These are phyloP conservation scores for Paramuricea clavata DNA, from an alignment of 92 coral and sea anemone species.

Conservation along the genomic window DNA sequence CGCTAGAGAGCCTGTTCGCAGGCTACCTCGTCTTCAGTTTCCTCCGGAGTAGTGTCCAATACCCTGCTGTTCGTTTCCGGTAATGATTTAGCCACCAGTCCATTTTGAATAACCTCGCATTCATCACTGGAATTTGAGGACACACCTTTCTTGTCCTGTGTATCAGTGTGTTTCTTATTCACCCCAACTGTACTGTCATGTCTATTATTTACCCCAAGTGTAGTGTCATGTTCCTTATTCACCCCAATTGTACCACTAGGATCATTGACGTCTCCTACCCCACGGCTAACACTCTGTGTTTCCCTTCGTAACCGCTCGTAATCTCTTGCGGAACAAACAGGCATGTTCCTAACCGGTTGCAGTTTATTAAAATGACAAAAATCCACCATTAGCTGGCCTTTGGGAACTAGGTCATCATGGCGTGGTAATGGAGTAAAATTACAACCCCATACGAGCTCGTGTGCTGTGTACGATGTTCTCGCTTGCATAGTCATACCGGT, in stretches of 20 bases:
- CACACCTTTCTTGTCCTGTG: neutral
- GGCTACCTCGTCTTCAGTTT: neutral
- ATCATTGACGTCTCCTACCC: neutral
- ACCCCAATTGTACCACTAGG: neutral
- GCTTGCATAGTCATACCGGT: conserved; percentile 95
- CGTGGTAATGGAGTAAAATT: conserved; percentile 77
- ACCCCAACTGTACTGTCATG: neutral
- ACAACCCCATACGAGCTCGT: conserved; percentile 93
- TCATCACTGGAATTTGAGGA: neutral
- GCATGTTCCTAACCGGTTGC: conserved; percentile 70
- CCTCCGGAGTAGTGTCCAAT: neutral
- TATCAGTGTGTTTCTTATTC: neutral
- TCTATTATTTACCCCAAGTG: neutral
- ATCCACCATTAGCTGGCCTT: conserved; percentile 84
- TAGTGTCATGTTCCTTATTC: neutral
- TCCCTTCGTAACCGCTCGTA: conserved; percentile 28
- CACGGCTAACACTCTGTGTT: neutral
- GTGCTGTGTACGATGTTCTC: conserved; percentile 86
- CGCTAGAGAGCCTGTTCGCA: neutral
- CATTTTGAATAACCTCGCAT: conserved; percentile 37
- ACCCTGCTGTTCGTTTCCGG: neutral
- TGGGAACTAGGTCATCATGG: conserved; percentile 70
- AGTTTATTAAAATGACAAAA: conserved; percentile 79
- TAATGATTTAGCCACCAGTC: neutral
- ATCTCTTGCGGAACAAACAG: conserved; percentile 85